phyloP scores from a whole-genome alignment of 2,113 vertebrate genomes.

The Daubentonia madagascariensis region DNA sequence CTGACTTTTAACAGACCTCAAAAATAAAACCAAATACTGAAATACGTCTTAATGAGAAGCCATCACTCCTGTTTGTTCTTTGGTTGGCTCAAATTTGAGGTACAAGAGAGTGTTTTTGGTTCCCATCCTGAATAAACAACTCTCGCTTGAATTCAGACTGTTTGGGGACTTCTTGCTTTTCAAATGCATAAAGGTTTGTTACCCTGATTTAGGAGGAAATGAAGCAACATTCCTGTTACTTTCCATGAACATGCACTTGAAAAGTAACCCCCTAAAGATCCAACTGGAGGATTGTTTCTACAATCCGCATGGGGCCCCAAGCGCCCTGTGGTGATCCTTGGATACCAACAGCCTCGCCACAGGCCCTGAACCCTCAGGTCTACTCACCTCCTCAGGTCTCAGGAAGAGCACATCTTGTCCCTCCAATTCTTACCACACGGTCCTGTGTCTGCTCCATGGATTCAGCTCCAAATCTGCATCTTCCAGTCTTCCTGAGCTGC shows the following conservation, averaged over 20 bases:
- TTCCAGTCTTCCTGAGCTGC: neutral
- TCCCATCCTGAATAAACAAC: neutral
- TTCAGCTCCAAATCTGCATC: neutral
- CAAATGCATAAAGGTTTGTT: neutral
- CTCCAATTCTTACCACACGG: neutral
- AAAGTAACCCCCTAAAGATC: neutral
- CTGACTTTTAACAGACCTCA: neutral
- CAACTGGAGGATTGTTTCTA: neutral
- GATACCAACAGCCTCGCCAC: accelerated
- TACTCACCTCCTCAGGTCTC: neutral
- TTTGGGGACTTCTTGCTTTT: neutral
- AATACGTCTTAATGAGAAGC: neutral
- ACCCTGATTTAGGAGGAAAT: neutral
- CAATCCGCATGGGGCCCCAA: neutral
- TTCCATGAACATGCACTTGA: neutral
- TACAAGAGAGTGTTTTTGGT: neutral
- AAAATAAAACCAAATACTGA: neutral
- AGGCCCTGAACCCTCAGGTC: neutral
- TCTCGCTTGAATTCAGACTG: neutral
- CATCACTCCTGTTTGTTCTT: neutral
- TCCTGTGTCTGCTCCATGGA: too few relatives aligned
- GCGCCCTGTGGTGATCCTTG: neutral
- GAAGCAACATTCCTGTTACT: neutral
- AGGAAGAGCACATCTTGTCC: neutral
- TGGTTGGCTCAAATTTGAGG: neutral